These are phyloP conservation scores for Dendrolimus houi DNA, from an alignment of 2,888 invertebrate species.

Conservation along the genomic window DNA sequence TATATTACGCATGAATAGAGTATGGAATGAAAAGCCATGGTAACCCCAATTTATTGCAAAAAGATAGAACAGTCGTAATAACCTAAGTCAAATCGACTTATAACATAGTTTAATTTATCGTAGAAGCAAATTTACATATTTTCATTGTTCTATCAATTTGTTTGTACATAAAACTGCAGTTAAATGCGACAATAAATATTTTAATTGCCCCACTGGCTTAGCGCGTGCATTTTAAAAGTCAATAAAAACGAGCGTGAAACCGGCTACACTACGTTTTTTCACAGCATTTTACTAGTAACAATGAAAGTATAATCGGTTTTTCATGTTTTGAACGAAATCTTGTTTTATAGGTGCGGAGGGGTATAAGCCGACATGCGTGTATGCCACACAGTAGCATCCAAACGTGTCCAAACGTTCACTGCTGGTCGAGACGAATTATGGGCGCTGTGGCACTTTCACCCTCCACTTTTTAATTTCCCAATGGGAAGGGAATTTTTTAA, in stretches of 20 bases:
- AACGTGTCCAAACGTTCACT: slow-evolving; percentile 44
- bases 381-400: slow-evolving; percentile 30
- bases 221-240: slow-evolving; percentile 51
- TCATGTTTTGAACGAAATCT: slow-evolving; percentile 58
- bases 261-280: slow-evolving; percentile 42
- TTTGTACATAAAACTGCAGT: background rate
- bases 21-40: too few relatives aligned
- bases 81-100: too few relatives aligned
- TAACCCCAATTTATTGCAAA: too few relatives aligned
- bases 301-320: slow-evolving; percentile 62
- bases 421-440: slow-evolving; percentile 63
- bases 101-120: too few relatives aligned
- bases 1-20: too few relatives aligned
- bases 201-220: slow-evolving; percentile 33
- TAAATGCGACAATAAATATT: slow-evolving; percentile 19
- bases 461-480: slow-evolving; percentile 64
- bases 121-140: background rate
- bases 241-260: slow-evolving; percentile 51
- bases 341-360: slow-evolving; percentile 30
- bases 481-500: slow-evolving; percentile 60
- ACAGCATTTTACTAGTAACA: slow-evolving; percentile 49
- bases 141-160: background rate
- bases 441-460: slow-evolving; percentile 66
- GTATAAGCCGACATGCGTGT: too few relatives aligned
- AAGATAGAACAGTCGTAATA: too few relatives aligned